Evolutionary conservation across 2,888 invertebrate species (phyloP).

Genomic region (Dryadula phaetusa): DNA sequence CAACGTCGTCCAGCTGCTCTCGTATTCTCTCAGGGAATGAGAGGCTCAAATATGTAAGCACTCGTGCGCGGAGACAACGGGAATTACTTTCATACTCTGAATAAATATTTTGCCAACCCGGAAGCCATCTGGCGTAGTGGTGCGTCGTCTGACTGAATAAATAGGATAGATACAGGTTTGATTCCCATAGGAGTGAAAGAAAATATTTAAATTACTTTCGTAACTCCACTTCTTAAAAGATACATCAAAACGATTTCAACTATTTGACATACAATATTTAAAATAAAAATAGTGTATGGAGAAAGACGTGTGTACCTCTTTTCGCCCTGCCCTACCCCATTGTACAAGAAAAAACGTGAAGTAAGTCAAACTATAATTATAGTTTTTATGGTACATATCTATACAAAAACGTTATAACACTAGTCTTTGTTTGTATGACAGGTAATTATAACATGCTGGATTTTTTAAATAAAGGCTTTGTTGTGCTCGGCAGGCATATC

Average conservation of each 20-base stretch:
- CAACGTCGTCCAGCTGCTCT: slow-evolving; percentile 22
- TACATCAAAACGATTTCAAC: too few species aligned
- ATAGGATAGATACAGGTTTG: neutral
- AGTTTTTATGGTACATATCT: neutral
- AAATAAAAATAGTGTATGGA: too few species aligned
- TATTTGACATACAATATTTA: too few species aligned
- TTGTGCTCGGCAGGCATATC: neutral
- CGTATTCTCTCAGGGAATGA: slow-evolving; percentile 22
- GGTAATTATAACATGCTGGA: slow-evolving; percentile 27
- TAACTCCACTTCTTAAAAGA: too few species aligned
- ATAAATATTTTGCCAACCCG: neutral
- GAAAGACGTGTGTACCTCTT: too few species aligned
- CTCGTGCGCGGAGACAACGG: slow-evolving; percentile 20
- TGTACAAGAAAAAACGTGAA: too few species aligned
- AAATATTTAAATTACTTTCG: neutral
- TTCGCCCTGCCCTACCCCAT: too few species aligned
- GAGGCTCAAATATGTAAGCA: slow-evolving; percentile 22
- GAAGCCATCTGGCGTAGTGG: neutral
- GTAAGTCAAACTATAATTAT: neutral
- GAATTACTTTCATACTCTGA: slow-evolving; percentile 14
- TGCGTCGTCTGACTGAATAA: neutral
- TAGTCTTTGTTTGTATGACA: slow-evolving; percentile 9
- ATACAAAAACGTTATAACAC: neutral
- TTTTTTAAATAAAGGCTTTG: neutral
- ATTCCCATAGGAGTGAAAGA: neutral